phyloP scores from a whole-genome alignment of 1,140 invertebrate species.

The Laupala kohalensis region DNA sequence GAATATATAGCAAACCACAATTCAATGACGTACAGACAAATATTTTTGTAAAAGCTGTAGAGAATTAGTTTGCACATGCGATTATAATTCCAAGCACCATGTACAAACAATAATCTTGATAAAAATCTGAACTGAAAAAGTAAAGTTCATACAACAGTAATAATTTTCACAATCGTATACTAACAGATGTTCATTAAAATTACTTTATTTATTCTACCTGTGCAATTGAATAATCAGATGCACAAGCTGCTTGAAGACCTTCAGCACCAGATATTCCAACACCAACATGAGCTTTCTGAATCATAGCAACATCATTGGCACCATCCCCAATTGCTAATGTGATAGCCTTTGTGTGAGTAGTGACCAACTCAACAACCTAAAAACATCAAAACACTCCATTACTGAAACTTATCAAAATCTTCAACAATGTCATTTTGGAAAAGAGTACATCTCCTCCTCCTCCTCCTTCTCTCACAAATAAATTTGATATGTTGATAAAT shows the following conservation, averaged over 20 bases:
- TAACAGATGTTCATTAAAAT: too few species aligned
- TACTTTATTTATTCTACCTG: slow-evolving; percentile 31
- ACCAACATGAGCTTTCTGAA: slow-evolving; percentile 87
- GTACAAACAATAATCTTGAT: slow-evolving; percentile 80
- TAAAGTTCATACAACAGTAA: background rate
- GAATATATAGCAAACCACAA: slow-evolving; percentile 97
- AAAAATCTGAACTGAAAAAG: slow-evolving; percentile 75
- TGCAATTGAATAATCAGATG: slow-evolving; percentile 95
- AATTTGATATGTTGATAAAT: too few species aligned
- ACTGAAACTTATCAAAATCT: too few species aligned
- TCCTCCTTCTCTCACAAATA: too few species aligned
- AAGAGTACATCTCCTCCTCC: too few species aligned
- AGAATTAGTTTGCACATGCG: slow-evolving; percentile 95
- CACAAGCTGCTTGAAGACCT: slow-evolving; percentile 93
- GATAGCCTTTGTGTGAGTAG: slow-evolving; percentile 68
- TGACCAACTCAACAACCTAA: slow-evolving; percentile 89
- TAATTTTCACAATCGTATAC: too few species aligned
- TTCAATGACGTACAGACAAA: slow-evolving; percentile 97
- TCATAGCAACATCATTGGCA: slow-evolving; percentile 99
- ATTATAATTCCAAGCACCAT: slow-evolving; percentile 97
- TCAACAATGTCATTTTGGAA: too few species aligned
- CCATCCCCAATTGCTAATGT: slow-evolving; percentile 97
- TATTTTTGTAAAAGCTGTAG: slow-evolving; percentile 99
- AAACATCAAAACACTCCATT: too few species aligned
- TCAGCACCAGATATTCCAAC: slow-evolving; percentile 98